Evolutionary conservation across 2,113 vertebrate species (phyloP).

Genomic region (Lucifuga dentata): DNA sequence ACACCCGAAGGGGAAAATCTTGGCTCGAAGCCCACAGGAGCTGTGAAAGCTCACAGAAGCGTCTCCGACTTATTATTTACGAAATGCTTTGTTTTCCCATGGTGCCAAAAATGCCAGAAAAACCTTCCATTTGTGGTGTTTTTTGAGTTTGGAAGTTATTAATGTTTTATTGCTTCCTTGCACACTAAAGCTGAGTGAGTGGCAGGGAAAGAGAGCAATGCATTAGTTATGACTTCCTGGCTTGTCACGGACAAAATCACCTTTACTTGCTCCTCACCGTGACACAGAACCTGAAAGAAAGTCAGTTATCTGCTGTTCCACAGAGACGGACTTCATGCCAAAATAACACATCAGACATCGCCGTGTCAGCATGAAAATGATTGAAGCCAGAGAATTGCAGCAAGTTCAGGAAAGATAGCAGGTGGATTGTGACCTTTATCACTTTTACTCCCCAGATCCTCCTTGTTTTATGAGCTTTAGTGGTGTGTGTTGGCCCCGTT

Average conservation of each 20-base stretch:
- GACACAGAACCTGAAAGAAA: constrained; percentile 9
- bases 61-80: constrained; percentile 52
- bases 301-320: background rate
- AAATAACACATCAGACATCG: constrained; percentile 9
- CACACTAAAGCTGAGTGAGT: constrained; percentile 32
- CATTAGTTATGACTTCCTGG: constrained; percentile 68
- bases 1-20: constrained; percentile 25
- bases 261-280: constrained; percentile 19
- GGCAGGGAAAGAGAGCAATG: constrained; percentile 35
- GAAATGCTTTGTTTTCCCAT: constrained; percentile 70
- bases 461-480: background rate
- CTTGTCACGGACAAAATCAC: constrained; percentile 32
- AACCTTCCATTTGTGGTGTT: constrained; percentile 64
- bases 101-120: constrained; percentile 59
- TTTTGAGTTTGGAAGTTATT: constrained; percentile 51
- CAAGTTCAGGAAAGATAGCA: background rate
- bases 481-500: background rate
- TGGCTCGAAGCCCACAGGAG: constrained; percentile 47
- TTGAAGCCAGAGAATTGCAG: constrained; percentile 8
- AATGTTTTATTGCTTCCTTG: constrained; percentile 68
- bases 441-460: too few species aligned
- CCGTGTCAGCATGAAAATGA: constrained; percentile 5
- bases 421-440: background rate
- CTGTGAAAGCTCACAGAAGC: constrained; percentile 40
- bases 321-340: background rate